Conservation (phyloP, 92 coral and sea anemone genomes). For the Muricea muricata region DNA sequence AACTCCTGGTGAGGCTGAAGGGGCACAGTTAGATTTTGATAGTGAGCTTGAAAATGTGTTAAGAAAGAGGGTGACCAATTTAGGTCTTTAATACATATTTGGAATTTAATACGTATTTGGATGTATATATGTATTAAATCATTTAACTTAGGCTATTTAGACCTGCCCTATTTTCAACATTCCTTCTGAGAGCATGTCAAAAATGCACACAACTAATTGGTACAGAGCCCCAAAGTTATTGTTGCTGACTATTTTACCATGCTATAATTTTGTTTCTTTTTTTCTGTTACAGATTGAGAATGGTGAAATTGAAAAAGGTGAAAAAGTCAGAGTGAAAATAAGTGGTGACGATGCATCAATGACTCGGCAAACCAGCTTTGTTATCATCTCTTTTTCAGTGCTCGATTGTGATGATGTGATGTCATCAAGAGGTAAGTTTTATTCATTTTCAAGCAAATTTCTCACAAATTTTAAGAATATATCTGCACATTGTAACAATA, state of each 20-base stretch:
- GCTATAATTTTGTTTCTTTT: too few relatives aligned
- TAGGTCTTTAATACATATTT: too few relatives aligned
- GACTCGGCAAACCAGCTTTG: conserved; percentile 2
- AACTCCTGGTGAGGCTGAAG: background rate
- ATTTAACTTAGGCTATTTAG: background rate
- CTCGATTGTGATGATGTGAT: conserved; percentile 13
- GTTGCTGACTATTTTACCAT: too few relatives aligned
- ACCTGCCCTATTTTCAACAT: background rate
- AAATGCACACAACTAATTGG: too few relatives aligned
- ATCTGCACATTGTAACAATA: background rate
- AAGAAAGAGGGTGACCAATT: conserved; percentile 10
- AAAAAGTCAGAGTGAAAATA: background rate
- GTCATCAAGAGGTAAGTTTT: background rate
- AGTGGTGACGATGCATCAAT: conserved; percentile 1
- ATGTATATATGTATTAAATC: too few relatives aligned
- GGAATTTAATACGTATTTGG: too few relatives aligned
- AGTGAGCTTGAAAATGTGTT: background rate
- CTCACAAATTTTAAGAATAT: background rate
- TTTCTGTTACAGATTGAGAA: background rate
- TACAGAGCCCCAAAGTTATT: too few relatives aligned
- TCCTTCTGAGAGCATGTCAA: background rate
- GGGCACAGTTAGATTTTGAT: background rate
- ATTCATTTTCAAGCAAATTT: background rate
- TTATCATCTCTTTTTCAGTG: background rate
- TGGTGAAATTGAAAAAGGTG: background rate